phyloP scores from a whole-genome alignment of 2,888 invertebrate species.

The Choristoneura rosaceana region DNA sequence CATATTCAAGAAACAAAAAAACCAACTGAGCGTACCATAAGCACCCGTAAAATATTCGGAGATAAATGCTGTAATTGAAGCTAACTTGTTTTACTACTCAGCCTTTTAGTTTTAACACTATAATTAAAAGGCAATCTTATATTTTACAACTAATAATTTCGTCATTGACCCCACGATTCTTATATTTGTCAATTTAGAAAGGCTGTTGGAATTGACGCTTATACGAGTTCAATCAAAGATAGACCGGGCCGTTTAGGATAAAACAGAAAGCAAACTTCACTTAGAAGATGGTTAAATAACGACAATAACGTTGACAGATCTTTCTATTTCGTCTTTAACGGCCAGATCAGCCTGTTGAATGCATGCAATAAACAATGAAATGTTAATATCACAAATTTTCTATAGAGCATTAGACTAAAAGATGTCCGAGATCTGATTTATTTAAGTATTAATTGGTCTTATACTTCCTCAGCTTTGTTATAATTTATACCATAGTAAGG shows the following conservation, averaged over 20 bases:
- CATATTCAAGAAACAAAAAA: neutral
- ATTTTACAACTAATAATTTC: constrained; percentile 17
- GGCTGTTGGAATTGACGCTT: neutral
- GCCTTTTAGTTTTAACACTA: constrained; percentile 26
- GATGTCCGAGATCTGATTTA: neutral
- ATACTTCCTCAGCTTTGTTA: neutral
- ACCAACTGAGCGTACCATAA: neutral
- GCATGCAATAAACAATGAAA: neutral
- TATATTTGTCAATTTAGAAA: constrained; percentile 10
- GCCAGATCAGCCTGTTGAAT: neutral
- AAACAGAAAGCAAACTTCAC: neutral
- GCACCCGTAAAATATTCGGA: neutral
- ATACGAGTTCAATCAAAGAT: too few species aligned
- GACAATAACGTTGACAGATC: neutral
- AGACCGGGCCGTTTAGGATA: neutral
- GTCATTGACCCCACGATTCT: constrained; percentile 17
- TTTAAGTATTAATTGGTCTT: neutral
- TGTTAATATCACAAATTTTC: constrained; percentile 1
- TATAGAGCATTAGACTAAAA: neutral
- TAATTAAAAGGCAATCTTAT: constrained; percentile 19
- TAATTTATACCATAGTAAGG: too few species aligned
- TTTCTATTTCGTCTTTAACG: neutral
- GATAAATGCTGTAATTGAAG: constrained; percentile 11
- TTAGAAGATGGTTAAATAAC: neutral
- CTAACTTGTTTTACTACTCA: constrained; percentile 14